phyloP scores from a whole-genome alignment of 2,113 vertebrate species.

The Chunga burmeisteri region DNA sequence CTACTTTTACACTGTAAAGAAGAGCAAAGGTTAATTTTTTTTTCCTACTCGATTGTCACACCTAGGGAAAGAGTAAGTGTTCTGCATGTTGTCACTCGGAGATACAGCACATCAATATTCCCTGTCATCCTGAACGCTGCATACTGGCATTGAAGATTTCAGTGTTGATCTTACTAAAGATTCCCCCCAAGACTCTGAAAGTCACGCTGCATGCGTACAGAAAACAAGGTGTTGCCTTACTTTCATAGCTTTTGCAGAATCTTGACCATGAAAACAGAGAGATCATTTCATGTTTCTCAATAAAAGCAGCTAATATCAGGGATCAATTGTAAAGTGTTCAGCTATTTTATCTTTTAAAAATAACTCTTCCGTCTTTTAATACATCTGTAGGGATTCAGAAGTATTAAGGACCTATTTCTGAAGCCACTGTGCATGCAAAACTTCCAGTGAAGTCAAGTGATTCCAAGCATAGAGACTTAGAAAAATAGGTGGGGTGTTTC shows the following conservation, averaged over 20 bases:
- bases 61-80: background rate
- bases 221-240: background rate
- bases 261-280: background rate
- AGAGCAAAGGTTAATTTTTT: background rate
- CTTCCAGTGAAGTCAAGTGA: background rate
- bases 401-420: background rate
- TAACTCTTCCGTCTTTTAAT: background rate
- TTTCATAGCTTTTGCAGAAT: constrained; percentile 23
- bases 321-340: background rate
- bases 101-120: background rate
- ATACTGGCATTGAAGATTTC: background rate
- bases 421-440: background rate
- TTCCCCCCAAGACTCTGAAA: background rate
- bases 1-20: background rate
- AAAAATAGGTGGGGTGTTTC: background rate
- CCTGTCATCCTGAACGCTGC: background rate
- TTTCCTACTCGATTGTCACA: background rate
- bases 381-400: background rate
- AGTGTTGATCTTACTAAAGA: background rate
- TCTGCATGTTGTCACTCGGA: background rate
- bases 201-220: constrained; percentile 16
- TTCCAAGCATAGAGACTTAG: background rate
- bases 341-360: background rate
- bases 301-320: background rate
- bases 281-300: background rate